These are phyloP conservation scores for sheep (Ovis aries) DNA, from an alignment of 2,113 vertebrate genomes.

Conservation along the genomic window ARS-UI_Ramb_v3.0 NC_056056.1:147855501-147856000, in stretches of 20 bases:
- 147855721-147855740: not conserved
- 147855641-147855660: not conserved
- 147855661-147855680: not conserved
- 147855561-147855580: not conserved
- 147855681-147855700: not conserved
- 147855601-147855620: not conserved
- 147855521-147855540: not conserved
- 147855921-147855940: not conserved
- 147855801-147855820: not conserved
- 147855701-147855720: not conserved
- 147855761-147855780: not conserved
- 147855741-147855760: not conserved
- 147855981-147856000: not conserved
- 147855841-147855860: not conserved
- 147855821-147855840: conserved; percentile 13
- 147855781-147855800: not conserved
- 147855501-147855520: not conserved
- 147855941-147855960: not conserved
- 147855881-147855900: not conserved
- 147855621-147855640: not conserved
- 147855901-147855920: not conserved
- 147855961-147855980: not conserved
- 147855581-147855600: conserved; percentile 7
- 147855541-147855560: not conserved
- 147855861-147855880: not conserved